Conservation (phyloP, 2,113 vertebrate genomes). For the Lota lota region DNA sequence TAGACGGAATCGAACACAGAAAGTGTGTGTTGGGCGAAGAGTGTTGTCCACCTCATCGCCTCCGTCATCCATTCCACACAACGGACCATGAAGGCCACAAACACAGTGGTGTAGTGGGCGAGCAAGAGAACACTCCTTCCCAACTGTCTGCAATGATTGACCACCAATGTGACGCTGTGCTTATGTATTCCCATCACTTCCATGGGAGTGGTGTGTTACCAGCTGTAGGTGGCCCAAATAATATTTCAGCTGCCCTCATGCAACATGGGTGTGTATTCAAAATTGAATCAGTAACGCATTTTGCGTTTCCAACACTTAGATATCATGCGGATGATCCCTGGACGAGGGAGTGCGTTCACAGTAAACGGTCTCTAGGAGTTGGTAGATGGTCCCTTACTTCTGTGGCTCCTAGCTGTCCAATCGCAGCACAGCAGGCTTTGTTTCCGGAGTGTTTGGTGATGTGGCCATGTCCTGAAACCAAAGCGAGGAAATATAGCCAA, state of each 20-base stretch:
- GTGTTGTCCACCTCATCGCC: slow-evolving; percentile 61
- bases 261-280: too few species aligned
- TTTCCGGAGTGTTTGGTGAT: slow-evolving; percentile 80
- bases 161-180: slow-evolving; percentile 58
- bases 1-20: slow-evolving; percentile 63
- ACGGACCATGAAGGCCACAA: slow-evolving; percentile 57
- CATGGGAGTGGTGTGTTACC: not conserved
- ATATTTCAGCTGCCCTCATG: too few species aligned
- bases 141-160: slow-evolving; percentile 64
- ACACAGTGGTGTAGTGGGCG: slow-evolving; percentile 60
- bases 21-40: slow-evolving; percentile 50
- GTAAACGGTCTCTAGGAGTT: slow-evolving; percentile 6
- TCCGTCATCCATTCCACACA: slow-evolving; percentile 56
- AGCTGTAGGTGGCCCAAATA: not conserved
- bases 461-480: slow-evolving; percentile 72
- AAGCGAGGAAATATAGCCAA: slow-evolving; percentile 59
- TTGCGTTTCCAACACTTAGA: too few species aligned
- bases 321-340: slow-evolving; percentile 20
- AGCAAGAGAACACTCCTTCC: slow-evolving; percentile 67
- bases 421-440: slow-evolving; percentile 58
- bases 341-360: not conserved
- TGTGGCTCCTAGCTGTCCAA: slow-evolving; percentile 56
- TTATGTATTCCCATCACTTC: slow-evolving; percentile 53
- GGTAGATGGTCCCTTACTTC: slow-evolving; percentile 50
- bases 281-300: too few species aligned